These are phyloP conservation scores for Meleagris gallopavo DNA, from an alignment of 2,113 vertebrate genomes.

Conservation along the genomic window DNA sequence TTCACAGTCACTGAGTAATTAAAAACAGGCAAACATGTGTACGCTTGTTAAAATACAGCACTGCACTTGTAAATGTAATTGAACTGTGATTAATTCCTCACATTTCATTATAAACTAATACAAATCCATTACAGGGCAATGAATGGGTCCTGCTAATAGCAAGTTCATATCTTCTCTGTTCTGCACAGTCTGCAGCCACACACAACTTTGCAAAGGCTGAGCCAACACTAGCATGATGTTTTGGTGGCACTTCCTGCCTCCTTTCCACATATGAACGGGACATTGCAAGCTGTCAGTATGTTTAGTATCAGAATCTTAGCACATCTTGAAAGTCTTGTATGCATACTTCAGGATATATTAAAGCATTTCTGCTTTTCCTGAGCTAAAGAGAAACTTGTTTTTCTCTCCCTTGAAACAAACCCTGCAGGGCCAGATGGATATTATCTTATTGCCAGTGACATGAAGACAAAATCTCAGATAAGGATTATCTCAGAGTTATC, in stretches of 20 bases:
- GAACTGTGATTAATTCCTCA: conserved; percentile 24
- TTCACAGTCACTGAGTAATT: neutral
- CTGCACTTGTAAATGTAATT: conserved; percentile 18
- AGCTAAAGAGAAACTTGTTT: neutral
- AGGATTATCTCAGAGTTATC: neutral
- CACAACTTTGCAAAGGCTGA: neutral
- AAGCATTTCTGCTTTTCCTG: neutral
- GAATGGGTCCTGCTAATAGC: conserved; percentile 4
- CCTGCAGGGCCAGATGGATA: neutral
- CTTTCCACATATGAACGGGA: neutral
- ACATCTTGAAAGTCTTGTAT: neutral
- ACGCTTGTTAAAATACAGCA: neutral
- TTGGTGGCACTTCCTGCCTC: neutral
- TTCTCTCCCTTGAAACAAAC: neutral
- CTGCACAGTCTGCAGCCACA: neutral
- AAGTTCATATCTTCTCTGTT: neutral
- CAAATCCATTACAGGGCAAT: neutral
- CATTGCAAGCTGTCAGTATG: neutral
- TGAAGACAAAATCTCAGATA: neutral
- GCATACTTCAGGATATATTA: neutral
- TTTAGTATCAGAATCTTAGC: neutral
- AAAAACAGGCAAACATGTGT: neutral
- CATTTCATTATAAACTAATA: conserved; percentile 35
- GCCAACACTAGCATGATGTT: neutral
- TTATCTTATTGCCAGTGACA: neutral